phyloP scores from a whole-genome alignment of 1,140 invertebrate species.

The Lasaia peninsularis region DNA sequence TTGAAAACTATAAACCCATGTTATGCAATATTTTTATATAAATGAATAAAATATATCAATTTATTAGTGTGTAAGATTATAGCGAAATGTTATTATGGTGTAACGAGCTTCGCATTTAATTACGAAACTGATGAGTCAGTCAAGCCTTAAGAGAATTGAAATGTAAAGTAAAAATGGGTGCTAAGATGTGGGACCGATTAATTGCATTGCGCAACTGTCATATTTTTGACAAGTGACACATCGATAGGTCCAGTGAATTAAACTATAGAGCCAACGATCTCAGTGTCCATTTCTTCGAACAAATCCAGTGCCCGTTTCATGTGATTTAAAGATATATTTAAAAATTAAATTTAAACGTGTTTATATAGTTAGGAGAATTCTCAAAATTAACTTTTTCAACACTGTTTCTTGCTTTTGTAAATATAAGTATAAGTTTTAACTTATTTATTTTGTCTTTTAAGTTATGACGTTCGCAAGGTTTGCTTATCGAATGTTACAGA shows the following conservation, averaged over 20 bases:
- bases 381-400: constrained; percentile 51
- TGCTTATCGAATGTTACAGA: constrained; percentile 24
- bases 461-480: constrained; percentile 32
- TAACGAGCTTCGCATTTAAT: constrained; percentile 35
- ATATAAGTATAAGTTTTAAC: constrained; percentile 70
- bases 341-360: constrained; percentile 63
- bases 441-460: constrained; percentile 69
- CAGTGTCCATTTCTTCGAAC: constrained; percentile 66
- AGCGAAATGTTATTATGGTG: constrained; percentile 23
- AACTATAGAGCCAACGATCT: constrained; percentile 44
- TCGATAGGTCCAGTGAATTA: constrained; percentile 19
- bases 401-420: constrained; percentile 71
- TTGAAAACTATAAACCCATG: constrained; percentile 25
- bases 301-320: constrained; percentile 71
- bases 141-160: constrained; percentile 44
- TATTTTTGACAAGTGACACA: constrained; percentile 15
- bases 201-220: background rate
- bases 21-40: constrained; percentile 62
- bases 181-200: constrained; percentile 58
- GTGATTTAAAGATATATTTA: constrained; percentile 60
- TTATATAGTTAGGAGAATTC: constrained; percentile 70
- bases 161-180: constrained; percentile 53
- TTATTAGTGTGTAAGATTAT: constrained; percentile 44
- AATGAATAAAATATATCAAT: constrained; percentile 50
- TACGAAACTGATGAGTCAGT: constrained; percentile 36